These are phyloP conservation scores for Trachurus trachurus DNA, from an alignment of 2,797 vertebrate genomes.

Conservation along the genomic window DNA sequence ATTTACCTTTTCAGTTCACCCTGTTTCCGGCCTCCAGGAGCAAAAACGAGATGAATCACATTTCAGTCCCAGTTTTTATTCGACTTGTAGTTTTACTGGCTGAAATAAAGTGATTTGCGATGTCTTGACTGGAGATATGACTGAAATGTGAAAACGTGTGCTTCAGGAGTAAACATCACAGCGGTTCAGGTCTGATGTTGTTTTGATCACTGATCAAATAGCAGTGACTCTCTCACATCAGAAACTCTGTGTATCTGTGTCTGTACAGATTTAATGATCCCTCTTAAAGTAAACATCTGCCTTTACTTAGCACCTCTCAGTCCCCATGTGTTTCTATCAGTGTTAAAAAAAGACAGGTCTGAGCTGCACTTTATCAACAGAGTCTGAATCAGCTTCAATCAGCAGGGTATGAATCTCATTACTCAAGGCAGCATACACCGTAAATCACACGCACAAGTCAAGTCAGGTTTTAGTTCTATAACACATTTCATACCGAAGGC, in stretches of 20 bases:
- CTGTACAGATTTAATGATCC: background rate
- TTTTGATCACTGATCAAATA: slow-evolving; percentile 33
- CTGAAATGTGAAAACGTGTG: slow-evolving; percentile 8
- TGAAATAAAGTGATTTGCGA: slow-evolving; percentile 32
- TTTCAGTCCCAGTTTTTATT: slow-evolving; percentile 20
- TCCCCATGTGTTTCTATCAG: slow-evolving; percentile 15
- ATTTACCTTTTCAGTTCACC: background rate
- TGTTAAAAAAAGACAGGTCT: slow-evolving; percentile 7
- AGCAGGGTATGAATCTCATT: slow-evolving; percentile 36
- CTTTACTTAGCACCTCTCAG: slow-evolving; percentile 28
- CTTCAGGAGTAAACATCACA: slow-evolving; percentile 2
- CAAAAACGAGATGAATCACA: slow-evolving; percentile 12
- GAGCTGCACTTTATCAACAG: slow-evolving; percentile 29
- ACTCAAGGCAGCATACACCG: background rate
- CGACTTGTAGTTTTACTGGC: slow-evolving; percentile 48
- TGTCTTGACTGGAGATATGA: slow-evolving; percentile 28
- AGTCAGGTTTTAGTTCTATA: background rate
- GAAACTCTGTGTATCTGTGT: background rate
- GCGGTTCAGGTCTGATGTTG: background rate
- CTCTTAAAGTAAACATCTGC: slow-evolving; percentile 32
- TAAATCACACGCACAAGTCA: slow-evolving; percentile 1
- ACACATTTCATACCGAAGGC: background rate
- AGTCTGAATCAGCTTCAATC: slow-evolving; percentile 17
- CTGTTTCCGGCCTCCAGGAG: background rate
- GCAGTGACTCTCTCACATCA: slow-evolving; percentile 10